A percentile compares a stretch with the other conserved stretches of the same genome.
Evolutionary conservation across 2,797 vertebrate species (phyloP).

Genomic region (Sphenodon punctatus): DNA sequence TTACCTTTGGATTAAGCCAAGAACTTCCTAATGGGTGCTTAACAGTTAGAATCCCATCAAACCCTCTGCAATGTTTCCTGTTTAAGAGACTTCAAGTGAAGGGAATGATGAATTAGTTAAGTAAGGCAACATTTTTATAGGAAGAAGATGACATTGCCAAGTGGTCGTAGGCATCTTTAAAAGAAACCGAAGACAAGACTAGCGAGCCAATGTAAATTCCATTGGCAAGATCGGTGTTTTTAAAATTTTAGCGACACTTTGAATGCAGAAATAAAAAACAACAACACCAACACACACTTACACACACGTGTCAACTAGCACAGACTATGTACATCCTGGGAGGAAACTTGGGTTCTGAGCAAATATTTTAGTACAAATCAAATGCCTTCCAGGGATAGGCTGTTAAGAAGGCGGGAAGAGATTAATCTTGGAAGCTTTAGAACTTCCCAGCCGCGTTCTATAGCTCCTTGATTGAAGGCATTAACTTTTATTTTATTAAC

Average conservation of each 20-base stretch:
- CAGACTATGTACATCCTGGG: slow-evolving; percentile 43
- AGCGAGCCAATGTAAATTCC: slow-evolving; percentile 53
- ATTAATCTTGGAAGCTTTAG: slow-evolving; percentile 67
- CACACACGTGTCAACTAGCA: slow-evolving; percentile 35
- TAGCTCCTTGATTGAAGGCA: slow-evolving; percentile 69
- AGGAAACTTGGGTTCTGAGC: slow-evolving; percentile 65
- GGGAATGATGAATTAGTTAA: slow-evolving; percentile 54
- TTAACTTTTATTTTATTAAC: slow-evolving; percentile 83
- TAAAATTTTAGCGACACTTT: slow-evolving; percentile 62
- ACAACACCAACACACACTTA: not conserved
- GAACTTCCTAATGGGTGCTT: slow-evolving; percentile 43
- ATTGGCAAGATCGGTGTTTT: slow-evolving; percentile 41
- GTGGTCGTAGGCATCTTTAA: slow-evolving; percentile 24
- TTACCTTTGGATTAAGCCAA: not conserved
- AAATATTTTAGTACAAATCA: slow-evolving; percentile 69
- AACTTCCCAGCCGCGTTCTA: slow-evolving; percentile 64
- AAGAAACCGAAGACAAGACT: slow-evolving; percentile 56
- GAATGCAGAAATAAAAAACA: slow-evolving; percentile 53
- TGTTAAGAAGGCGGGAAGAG: slow-evolving; percentile 70
- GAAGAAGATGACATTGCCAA: slow-evolving; percentile 55
- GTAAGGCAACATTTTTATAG: slow-evolving; percentile 21
- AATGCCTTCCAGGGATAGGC: slow-evolving; percentile 68
- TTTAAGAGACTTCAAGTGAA: slow-evolving; percentile 50
- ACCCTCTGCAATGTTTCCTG: slow-evolving; percentile 55
- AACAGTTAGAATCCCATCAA: slow-evolving; percentile 52